Conservation (phyloP, 2,797 vertebrate species). For the Neopelma chrysocephalum region DNA sequence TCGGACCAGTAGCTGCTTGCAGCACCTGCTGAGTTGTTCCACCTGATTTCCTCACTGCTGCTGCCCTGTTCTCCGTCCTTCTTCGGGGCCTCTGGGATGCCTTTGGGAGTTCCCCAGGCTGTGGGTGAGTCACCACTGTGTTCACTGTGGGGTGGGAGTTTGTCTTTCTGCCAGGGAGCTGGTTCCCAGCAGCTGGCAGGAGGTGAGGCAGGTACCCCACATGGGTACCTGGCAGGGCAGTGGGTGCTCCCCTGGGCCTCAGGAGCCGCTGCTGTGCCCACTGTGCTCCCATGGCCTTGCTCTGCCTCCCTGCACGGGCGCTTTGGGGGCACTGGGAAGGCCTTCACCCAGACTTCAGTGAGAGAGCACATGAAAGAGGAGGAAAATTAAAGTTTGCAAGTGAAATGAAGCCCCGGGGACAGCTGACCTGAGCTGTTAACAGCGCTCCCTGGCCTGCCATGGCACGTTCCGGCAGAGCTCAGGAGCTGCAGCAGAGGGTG, state of each 20-base stretch:
- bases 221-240: neutral
- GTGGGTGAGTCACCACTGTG: neutral
- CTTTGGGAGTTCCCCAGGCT: neutral
- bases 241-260: neutral
- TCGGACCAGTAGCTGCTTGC: neutral
- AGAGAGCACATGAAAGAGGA: neutral
- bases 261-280: neutral
- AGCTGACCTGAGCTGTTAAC: neutral
- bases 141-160: neutral
- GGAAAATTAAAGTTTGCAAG: neutral
- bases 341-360: neutral
- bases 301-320: accelerated
- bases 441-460: neutral
- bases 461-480: neutral
- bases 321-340: accelerated
- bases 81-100: neutral
- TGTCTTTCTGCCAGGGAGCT: neutral
- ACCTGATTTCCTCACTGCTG: neutral
- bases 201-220: neutral
- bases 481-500: accelerated
- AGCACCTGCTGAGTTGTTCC: neutral
- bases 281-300: accelerated
- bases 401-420: neutral
- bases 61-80: neutral
- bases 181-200: neutral